Percentiles rank a stretch among this genome's conserved stretches.
These are phyloP conservation scores for Microdon myrmicae DNA, from an alignment of 2,888 invertebrate genomes.

Conservation along the genomic window DNA sequence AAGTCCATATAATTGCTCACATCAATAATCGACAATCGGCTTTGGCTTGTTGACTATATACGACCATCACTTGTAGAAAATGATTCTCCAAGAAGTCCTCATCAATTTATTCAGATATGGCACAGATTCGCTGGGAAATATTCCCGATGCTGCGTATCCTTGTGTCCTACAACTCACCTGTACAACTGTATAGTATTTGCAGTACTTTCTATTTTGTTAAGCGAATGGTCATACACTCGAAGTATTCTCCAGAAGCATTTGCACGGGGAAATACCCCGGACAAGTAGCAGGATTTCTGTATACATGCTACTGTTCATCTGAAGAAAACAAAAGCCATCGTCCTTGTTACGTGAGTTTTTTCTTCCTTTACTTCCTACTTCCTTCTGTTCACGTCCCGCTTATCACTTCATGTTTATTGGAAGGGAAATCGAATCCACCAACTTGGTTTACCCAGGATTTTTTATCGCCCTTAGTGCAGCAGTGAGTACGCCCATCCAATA, in stretches of 20 bases:
- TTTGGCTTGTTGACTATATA: too few species aligned
- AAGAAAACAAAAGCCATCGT: conserved; percentile 33
- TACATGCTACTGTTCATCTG: conserved; percentile 16
- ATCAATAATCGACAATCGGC: too few species aligned
- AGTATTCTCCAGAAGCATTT: conserved; percentile 39
- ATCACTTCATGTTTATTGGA: conserved; percentile 59
- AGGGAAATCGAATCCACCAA: conserved; percentile 57
- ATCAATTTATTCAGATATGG: conserved; percentile 46
- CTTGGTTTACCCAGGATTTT: conserved; percentile 55
- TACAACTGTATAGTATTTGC: conserved; percentile 20
- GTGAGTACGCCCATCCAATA: not conserved
- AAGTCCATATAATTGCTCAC: too few species aligned
- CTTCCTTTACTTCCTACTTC: not conserved
- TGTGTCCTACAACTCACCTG: conserved; percentile 13
- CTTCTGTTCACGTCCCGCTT: conserved; percentile 40
- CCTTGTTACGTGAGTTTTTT: conserved; percentile 2
- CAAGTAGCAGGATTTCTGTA: conserved; percentile 21
- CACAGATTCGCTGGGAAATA: conserved; percentile 46
- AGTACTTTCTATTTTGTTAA: too few species aligned
- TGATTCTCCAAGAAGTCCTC: too few species aligned
- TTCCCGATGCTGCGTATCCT: conserved; percentile 24
- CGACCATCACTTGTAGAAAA: too few species aligned
- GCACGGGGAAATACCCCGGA: conserved; percentile 14
- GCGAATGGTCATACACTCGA: not conserved
- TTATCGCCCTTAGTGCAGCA: conserved; percentile 17